Evolutionary conservation across 2,113 vertebrate genomes (phyloP), one percentile per base, ranked within the genome.

Genomic region (Pionites leucogaster): DNA sequence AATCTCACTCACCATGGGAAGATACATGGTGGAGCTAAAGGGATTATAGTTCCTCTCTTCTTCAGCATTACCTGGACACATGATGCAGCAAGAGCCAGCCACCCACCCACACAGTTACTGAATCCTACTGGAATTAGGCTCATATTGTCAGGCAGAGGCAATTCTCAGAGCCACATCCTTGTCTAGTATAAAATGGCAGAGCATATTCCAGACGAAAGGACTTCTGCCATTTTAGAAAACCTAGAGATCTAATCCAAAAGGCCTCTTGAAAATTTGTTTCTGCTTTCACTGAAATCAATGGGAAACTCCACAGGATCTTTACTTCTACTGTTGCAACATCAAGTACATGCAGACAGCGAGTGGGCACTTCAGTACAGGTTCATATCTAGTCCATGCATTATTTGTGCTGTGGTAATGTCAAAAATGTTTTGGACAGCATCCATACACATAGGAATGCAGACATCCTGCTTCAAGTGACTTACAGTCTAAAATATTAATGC

Each of bases 401-500:
- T 95, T 79, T 91, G 63, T 53, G 53, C 78, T 83, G 27, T 70
- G 75, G 76, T 63, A 93, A 69, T 77, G 42, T 65, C 90, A 89
- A 76, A 91, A 87, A 82, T n/a, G 65, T 64, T 90, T 62, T 78
- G 64, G 55, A 71, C 50, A 50, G 50, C 41, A 76, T 69, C 59
- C 37, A 25, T 37, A 63, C 37, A 46, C 23, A 39, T 11, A 81
- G 42, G 27, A 93, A 86, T 24, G 27, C 86, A 93, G 68, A 68
- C 27, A 82, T 55, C 17, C 65, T 46, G 52, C 72, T 93, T 86
- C 57, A 60, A 78, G 46, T 63, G 1, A 53, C 63, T 70, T 80
- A 77, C 44, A 42, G 52, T 28, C 80, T 92, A 29, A 90, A 88
- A 94, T 64, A 93, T 91, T 87, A n/a, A 95, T 88, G 75, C 41